Base-by-base conservation (phyloP, 2,113 vertebrate species). In the Girardinichthys multiradiatus region DNA sequence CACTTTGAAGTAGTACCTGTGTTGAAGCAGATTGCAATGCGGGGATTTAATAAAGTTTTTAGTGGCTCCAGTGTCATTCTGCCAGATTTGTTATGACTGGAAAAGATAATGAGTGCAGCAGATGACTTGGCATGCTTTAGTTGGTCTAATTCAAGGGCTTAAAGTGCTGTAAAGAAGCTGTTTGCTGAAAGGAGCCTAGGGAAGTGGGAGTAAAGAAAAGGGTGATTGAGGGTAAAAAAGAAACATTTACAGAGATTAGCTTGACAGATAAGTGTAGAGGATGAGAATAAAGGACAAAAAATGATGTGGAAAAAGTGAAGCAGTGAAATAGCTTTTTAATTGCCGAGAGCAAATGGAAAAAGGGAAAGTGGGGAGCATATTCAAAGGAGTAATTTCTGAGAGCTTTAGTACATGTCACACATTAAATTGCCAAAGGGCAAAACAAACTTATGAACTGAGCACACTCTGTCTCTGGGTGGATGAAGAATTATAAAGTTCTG, bases 1-100 rank as follows among this genome's bases (percentile, higher is more conserved):
- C 63, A 99, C 97, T 95, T 95, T 97, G 92, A 99, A 99, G 89
- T 99, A 99, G 92, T 99, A 99, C 86, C 98, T 99, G 45, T 4
- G 45, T 60, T 90, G 45, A 80, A 95, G 92, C 59, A 82, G 45
- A 79, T 14, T 29, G 60, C 39, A 61, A 31, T 15, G 62, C 13
- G 15, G 17, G 4, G 29, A 35, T 71, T 82, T 66, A 72, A 76
- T n/a, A 33, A 59, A 39, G 62, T 57, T 61, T 68, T 76, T 39
- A 64, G 58, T 17, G 30, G 57, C 71, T 71, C 21, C 69, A 42
- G 13, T 54, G 65, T 71, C 14, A 57, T 33, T 83, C 57, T 33
- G 69, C 33, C 64, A 24, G 69, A 29, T 68, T 68, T 79, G 76
- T 80, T 83, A 29, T 60, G 60, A 70, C 64, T 69, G 71, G 33